Conservation (phyloP, 2,113 vertebrate species). For the Cacatua alba region DNA sequence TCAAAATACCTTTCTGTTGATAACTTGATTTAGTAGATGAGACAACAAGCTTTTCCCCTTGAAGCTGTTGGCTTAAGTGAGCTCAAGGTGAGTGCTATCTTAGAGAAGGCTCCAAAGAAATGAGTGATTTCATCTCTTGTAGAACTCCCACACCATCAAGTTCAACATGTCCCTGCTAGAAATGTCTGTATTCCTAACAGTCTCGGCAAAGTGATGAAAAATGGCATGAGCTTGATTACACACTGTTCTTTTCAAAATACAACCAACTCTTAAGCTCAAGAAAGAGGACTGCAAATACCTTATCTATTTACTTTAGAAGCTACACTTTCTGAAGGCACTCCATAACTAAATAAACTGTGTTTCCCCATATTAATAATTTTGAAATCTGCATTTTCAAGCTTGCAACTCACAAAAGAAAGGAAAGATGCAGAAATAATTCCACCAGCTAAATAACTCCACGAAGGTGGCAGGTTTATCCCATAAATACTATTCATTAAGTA, state of each 20-base stretch:
- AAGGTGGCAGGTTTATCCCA: background rate
- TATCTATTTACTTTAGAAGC: background rate
- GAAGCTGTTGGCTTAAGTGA: background rate
- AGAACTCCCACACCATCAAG: background rate
- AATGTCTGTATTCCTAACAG: background rate
- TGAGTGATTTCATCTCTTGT: background rate
- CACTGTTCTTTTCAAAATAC: background rate
- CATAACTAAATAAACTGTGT: background rate
- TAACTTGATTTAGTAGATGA: constrained; percentile 18
- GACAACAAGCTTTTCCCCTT: constrained; percentile 36
- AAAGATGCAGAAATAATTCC: background rate
- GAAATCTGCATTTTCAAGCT: background rate
- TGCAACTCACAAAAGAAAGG: background rate
- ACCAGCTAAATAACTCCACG: background rate
- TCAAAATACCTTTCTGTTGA: background rate
- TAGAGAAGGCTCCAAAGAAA: background rate
- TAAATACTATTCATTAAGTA: background rate
- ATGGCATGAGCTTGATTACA: background rate
- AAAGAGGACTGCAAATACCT: background rate
- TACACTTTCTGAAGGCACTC: background rate
- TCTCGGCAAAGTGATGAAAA: background rate
- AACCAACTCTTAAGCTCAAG: background rate
- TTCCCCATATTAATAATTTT: background rate
- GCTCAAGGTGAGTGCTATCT: constrained; percentile 26
- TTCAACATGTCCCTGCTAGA: background rate